Percentiles rank a stretch among this genome's conserved stretches.
These are phyloP conservation scores for Drosophila trapezifrons DNA, from an alignment of 1,140 invertebrate genomes.

Conservation along the genomic window DNA sequence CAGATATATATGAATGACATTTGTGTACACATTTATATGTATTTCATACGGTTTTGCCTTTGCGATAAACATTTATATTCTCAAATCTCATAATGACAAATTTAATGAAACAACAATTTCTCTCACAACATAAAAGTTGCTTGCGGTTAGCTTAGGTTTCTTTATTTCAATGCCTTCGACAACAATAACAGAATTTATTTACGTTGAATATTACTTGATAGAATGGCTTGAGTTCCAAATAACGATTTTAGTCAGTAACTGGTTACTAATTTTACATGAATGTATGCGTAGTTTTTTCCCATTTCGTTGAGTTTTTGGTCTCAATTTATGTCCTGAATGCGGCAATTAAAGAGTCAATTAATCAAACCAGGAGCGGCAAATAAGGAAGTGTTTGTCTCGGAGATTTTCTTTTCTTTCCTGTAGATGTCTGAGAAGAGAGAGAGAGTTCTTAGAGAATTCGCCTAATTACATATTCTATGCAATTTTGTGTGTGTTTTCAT, in stretches of 20 bases:
- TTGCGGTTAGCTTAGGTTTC: slow-evolving; percentile 37
- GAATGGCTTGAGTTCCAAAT: slow-evolving; percentile 42
- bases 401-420: slow-evolving; percentile 4
- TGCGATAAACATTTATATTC: slow-evolving; percentile 69
- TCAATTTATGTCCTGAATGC: slow-evolving; percentile 29
- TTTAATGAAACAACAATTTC: slow-evolving; percentile 77
- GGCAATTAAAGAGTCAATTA: slow-evolving; percentile 10
- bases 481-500: slow-evolving; percentile 18
- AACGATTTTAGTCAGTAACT: slow-evolving; percentile 43
- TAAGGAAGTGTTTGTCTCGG: slow-evolving; percentile 1
- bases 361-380: slow-evolving; percentile 32
- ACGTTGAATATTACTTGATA: slow-evolving; percentile 44
- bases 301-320: slow-evolving; percentile 22
- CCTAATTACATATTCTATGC: slow-evolving; percentile 47
- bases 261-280: slow-evolving; percentile 43
- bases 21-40: slow-evolving; percentile 47
- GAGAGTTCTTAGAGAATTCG: slow-evolving; percentile 31
- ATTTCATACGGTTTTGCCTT: slow-evolving; percentile 38
- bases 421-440: slow-evolving; percentile 17
- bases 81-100: slow-evolving; percentile 65
- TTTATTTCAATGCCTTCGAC: slow-evolving; percentile 51
- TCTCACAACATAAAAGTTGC: slow-evolving; percentile 66
- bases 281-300: slow-evolving; percentile 56
- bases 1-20: slow-evolving; percentile 49
- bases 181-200: slow-evolving; percentile 75